These are phyloP conservation scores for Drosophila bocki DNA, from an alignment of 1,140 invertebrate species.

Conservation along the genomic window DNA sequence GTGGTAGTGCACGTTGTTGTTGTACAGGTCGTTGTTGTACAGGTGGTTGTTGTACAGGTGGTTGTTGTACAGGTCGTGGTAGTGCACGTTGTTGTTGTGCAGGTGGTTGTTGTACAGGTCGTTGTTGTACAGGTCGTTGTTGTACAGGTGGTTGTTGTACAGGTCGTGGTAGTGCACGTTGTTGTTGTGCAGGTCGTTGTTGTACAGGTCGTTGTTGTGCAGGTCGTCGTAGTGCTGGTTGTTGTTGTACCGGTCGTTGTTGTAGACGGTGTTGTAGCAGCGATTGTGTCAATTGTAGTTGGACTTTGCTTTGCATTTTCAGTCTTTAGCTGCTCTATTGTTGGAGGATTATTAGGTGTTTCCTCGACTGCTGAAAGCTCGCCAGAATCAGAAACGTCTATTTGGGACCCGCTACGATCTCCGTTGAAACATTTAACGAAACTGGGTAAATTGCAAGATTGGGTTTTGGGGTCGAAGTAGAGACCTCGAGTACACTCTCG, in stretches of 20 bases:
- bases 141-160: too few relatives aligned
- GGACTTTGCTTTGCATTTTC: not conserved
- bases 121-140: too few relatives aligned
- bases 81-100: too few relatives aligned
- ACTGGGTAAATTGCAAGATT: conserved; percentile 49
- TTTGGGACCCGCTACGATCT: conserved; percentile 19
- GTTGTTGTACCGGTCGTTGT: not conserved
- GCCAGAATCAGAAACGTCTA: too few relatives aligned
- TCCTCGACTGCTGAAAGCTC: not conserved
- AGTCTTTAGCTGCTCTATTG: not conserved
- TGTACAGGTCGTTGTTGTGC: not conserved
- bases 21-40: too few relatives aligned
- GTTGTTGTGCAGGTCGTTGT: not conserved
- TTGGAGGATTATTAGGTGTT: not conserved
- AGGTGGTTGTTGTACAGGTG: too few relatives aligned
- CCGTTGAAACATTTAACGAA: conserved; percentile 58
- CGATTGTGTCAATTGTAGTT: not conserved
- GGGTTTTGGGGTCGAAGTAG: conserved; percentile 45
- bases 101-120: too few relatives aligned
- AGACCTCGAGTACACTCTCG: conserved; percentile 50
- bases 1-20: too few relatives aligned
- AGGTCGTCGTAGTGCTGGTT: not conserved
- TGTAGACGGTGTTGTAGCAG: not conserved
- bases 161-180: not conserved
- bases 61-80: too few relatives aligned